Conservation (phyloP, 2,113 vertebrate species). For the Etia nguti region DNA sequence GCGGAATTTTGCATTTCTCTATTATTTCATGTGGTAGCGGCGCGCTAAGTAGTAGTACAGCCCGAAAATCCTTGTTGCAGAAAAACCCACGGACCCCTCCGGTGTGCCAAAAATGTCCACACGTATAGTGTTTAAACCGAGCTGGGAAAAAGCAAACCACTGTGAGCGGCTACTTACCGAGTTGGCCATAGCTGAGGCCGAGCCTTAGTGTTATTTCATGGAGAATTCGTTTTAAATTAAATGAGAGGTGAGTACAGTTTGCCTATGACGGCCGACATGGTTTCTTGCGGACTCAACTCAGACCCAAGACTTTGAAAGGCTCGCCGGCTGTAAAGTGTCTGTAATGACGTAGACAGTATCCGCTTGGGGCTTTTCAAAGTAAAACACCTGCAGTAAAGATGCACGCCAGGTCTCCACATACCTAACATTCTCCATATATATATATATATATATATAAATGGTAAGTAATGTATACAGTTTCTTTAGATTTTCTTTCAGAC, state of each 20-base stretch:
- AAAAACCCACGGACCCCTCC: slow-evolving; percentile 20
- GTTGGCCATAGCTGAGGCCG: slow-evolving; percentile 87
- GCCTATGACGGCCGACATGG: slow-evolving; percentile 78
- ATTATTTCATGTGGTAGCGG: neutral
- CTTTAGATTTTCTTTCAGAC: neutral
- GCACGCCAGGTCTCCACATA: neutral
- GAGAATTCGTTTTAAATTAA: slow-evolving; percentile 71
- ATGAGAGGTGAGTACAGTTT: slow-evolving; percentile 64
- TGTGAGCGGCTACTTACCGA: slow-evolving; percentile 80
- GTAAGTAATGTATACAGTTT: neutral
- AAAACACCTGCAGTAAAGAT: neutral
- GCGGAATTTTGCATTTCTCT: neutral
- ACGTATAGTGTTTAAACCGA: neutral
- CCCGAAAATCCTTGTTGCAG: slow-evolving; percentile 30
- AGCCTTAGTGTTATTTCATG: slow-evolving; percentile 81
- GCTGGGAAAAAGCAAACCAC: neutral
- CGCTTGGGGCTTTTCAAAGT: slow-evolving; percentile 17
- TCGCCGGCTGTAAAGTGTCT: slow-evolving; percentile 36
- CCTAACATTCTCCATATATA: neutral
- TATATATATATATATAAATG: no score
- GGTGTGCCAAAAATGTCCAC: neutral
- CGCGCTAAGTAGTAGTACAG: slow-evolving; percentile 14
- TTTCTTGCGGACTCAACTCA: slow-evolving; percentile 74
- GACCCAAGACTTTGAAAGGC: slow-evolving; percentile 75
- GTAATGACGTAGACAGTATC: accelerated